phyloP scores from a whole-genome alignment of 92 coral and sea anemone genomes.

The Actinostola sp. region DNA sequence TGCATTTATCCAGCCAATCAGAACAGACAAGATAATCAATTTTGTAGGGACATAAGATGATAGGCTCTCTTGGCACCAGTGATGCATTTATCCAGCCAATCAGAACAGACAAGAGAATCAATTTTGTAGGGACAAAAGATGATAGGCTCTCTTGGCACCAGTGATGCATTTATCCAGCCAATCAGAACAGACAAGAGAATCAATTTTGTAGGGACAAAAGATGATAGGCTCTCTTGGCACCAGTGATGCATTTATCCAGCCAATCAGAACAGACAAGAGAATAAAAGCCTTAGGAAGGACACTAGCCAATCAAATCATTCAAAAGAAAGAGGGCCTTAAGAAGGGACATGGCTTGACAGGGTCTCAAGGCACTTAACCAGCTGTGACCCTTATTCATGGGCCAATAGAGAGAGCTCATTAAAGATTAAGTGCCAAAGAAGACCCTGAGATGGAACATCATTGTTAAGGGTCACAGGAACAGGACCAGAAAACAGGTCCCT shows the following conservation, averaged over 20 bases:
- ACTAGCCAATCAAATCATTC: too few species aligned
- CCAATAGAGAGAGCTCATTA: slow-evolving; percentile 6
- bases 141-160: too few species aligned
- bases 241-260: neutral
- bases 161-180: too few species aligned
- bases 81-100: too few species aligned
- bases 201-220: too few species aligned
- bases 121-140: too few species aligned
- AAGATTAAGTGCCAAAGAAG: neutral
- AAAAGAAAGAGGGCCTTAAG: neutral
- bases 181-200: too few species aligned
- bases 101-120: too few species aligned
- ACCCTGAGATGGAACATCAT: neutral
- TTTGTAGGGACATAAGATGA: too few species aligned
- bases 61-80: too few species aligned
- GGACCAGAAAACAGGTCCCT: slow-evolving; percentile 1
- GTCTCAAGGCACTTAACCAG: neutral
- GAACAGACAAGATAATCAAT: neutral
- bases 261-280: slow-evolving; percentile 2
- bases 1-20: slow-evolving; percentile 10
- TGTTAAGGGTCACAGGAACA: slow-evolving; percentile 12
- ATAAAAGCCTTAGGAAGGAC: too few species aligned
- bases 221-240: too few species aligned
- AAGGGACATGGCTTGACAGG: neutral
- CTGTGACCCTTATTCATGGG: neutral